phyloP scores from a whole-genome alignment of 2,113 vertebrate species.

The Edolisoma coerulescens region DNA sequence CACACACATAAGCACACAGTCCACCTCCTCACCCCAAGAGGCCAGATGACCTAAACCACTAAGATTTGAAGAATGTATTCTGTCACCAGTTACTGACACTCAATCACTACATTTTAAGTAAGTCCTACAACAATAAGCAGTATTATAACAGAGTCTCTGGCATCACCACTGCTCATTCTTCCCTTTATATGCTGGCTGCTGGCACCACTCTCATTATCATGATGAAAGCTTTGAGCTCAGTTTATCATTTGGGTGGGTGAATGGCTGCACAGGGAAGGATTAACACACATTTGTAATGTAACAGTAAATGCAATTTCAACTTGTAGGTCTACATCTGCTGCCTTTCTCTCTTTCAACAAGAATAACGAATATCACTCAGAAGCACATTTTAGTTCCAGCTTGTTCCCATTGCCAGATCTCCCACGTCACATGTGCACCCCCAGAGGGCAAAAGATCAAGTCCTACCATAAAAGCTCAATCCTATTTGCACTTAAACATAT shows the following conservation, averaged over 20 bases:
- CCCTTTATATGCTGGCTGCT: background rate
- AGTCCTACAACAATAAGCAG: background rate
- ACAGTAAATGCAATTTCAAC: conserved; percentile 20
- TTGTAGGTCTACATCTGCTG: background rate
- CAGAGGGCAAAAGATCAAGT: background rate
- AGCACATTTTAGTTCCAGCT: background rate
- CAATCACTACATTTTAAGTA: background rate
- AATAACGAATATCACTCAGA: conserved; percentile 1
- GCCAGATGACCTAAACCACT: background rate
- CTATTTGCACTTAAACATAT: background rate
- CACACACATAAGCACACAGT: background rate
- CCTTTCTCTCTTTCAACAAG: background rate
- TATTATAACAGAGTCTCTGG: background rate
- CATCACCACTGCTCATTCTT: background rate
- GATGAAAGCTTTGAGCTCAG: background rate
- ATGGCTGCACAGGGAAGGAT: background rate
- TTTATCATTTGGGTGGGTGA: background rate
- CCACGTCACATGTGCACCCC: background rate
- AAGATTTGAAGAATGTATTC: background rate
- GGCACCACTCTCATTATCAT: background rate
- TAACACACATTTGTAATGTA: conserved; percentile 1
- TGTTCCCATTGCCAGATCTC: background rate
- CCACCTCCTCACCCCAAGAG: background rate
- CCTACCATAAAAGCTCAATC: background rate
- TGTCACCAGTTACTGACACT: background rate